Percentiles rank a stretch among this genome's conserved stretches.
Evolutionary conservation across 2,888 invertebrate species (phyloP).

Genomic region (Spialia ferax): DNA sequence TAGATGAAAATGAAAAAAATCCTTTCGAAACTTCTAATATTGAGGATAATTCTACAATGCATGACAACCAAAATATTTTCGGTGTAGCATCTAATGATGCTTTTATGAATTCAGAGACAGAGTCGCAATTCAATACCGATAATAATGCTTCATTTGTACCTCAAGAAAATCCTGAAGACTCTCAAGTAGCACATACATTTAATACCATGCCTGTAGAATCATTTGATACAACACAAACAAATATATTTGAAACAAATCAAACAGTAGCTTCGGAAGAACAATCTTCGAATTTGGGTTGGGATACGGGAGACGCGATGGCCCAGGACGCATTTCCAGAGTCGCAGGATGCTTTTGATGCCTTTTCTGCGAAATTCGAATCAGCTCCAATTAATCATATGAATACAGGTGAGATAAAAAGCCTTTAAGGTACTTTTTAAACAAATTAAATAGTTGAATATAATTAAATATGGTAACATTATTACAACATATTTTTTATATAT

Average conservation of each 20-base stretch:
- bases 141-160: slow-evolving; percentile 46
- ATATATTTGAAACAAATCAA: slow-evolving; percentile 44
- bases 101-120: slow-evolving; percentile 48
- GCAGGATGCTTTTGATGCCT: slow-evolving; percentile 92
- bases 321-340: slow-evolving; percentile 63
- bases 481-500: slow-evolving; percentile 3
- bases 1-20: slow-evolving; percentile 63
- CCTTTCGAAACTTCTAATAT: slow-evolving; percentile 66
- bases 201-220: slow-evolving; percentile 46
- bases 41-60: slow-evolving; percentile 47
- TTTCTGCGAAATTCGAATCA: slow-evolving; percentile 95
- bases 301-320: slow-evolving; percentile 60
- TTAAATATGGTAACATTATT: no score
- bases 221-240: slow-evolving; percentile 44
- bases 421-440: background rate
- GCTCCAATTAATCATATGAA: slow-evolving; percentile 78
- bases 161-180: slow-evolving; percentile 39
- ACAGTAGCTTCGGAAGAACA: slow-evolving; percentile 49
- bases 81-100: slow-evolving; percentile 55
- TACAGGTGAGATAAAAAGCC: slow-evolving; percentile 52
- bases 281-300: slow-evolving; percentile 61
- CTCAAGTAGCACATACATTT: slow-evolving; percentile 53
- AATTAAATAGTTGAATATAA: no score
- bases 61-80: slow-evolving; percentile 58
- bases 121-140: slow-evolving; percentile 49